Base-by-base conservation (phyloP, 2,797 vertebrate species). In the Masticophis lateralis region DNA sequence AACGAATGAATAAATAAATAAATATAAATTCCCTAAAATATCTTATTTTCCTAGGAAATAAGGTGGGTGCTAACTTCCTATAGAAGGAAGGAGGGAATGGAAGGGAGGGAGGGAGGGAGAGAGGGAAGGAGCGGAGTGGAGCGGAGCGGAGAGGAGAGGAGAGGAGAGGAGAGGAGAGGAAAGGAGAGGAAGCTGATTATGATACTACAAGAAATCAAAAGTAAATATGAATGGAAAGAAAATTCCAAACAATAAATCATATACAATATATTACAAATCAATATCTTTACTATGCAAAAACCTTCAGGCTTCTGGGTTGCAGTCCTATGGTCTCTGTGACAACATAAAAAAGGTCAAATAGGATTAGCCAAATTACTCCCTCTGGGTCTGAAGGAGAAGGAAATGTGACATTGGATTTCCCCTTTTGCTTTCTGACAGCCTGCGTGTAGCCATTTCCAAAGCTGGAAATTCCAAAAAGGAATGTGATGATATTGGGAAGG, bases 61-160 rank as follows among this genome's bases (percentile, higher is more conserved):
- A 5, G 47, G 47, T 47, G 47, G 47, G 5, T 47, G 47, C 47
- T 47, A 47, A 47, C 47, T 47, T 47, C 47, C 53, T 55, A 55
- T 12, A 2, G 10, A 56, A 28, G 37, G 20, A 16, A 55, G 16
- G 2, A 1, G 3, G 16, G 14, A 1, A 16, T 10, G 53, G 5
- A 3, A 5, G 57, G 57, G 2, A 0, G 6, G 18, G 57, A 5
- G 4, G 5, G 14, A 1, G 4, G 55, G 0, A 4, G 55, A 5
- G 14, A 5, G 56, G 14, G 16, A 4, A 5, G 13, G 57, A 1
- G 14, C 12, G 47, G 69, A 4, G 10, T 28, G 27, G 12, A n/a
- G 0, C 1, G 37, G 37, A 37, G 37, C 2, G 1, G 47, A 5
- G 22, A 2, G 8, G 55, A 20, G 12, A 16, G 22, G 14, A 22